Base-by-base conservation (phyloP, 2,113 vertebrate species). In the Chauna torquata region DNA sequence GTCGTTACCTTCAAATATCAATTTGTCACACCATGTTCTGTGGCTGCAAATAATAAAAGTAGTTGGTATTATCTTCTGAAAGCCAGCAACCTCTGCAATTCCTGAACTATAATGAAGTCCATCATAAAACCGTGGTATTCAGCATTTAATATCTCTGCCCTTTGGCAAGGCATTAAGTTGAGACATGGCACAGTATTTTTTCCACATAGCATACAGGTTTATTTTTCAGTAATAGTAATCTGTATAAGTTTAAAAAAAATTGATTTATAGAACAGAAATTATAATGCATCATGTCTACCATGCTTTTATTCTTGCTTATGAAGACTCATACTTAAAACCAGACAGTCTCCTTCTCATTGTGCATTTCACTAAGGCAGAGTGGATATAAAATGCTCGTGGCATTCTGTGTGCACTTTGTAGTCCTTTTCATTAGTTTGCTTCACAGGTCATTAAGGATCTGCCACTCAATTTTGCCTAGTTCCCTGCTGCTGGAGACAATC, bases 381-480 rank as follows among this genome's bases (percentile, higher is more conserved):
- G 22, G 86, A 76, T 82, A 82, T 28, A 87, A 94, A 94, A 85
- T 25, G 34, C n/a, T 91, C 23, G 23, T 8, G 30, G 78, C 40
- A 82, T 65, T 92, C 79, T 57, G 6, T 24, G 16, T 44, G 38
- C 25, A 45, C 17, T 72, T 87, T 68, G 68, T 49, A 47, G 57
- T 65, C 44, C 47, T 36, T 94, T 82, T 85, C 70, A 76, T 91
- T 85, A 79, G 30, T 82, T 87, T 96, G 14, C 13, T 82, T 93
- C 78, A 72, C 84, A 92, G 61, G 47, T 72, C 78, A 80, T 96
- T 87, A 95, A 54, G 55, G 57, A 92, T 44, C n/a, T 70, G 47
- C 19, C 40, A 84, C 55, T 91, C 91, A 85, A 82, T 94, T 89
- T 79, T 85, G 44, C 61, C 30, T n/a, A 40, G 49, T 49, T 92